Percentiles rank a stretch among this genome's conserved stretches.
phyloP scores from a whole-genome alignment of 1,140 invertebrate species.

The Bursaphelenchus mucronatus region DNA sequence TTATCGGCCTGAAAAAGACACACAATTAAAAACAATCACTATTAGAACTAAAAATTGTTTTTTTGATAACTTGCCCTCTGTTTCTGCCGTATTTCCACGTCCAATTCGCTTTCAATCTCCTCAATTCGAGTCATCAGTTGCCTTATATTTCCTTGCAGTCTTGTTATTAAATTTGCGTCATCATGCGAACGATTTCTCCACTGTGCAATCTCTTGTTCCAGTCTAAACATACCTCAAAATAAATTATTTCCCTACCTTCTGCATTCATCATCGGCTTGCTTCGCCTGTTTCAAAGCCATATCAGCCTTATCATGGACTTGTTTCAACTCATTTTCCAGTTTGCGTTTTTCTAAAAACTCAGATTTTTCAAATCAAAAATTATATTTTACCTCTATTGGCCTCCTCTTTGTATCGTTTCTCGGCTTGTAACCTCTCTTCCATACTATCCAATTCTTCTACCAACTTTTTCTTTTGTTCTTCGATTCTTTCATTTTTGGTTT shows the following conservation, averaged over 20 bases:
- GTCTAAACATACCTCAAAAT: background rate
- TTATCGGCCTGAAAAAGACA: conserved; percentile 13
- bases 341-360: conserved; percentile 66
- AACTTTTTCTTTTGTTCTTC: conserved; percentile 33
- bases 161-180: conserved; percentile 74
- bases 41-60: conserved; percentile 64
- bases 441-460: conserved; percentile 37
- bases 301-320: conserved; percentile 37
- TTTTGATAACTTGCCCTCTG: conserved; percentile 67
- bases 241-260: conserved; percentile 24
- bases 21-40: background rate
- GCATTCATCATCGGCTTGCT: conserved; percentile 33
- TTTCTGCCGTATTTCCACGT: conserved; percentile 82
- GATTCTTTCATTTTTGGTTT: conserved; percentile 23
- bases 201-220: conserved; percentile 45
- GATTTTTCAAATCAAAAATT: background rate
- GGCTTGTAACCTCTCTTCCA: conserved; percentile 37
- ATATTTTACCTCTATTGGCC: conserved; percentile 80
- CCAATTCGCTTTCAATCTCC: conserved; percentile 92
- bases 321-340: conserved; percentile 43
- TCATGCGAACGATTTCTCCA: conserved; percentile 44
- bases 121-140: conserved; percentile 91
- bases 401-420: conserved; percentile 80
- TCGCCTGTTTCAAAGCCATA: conserved; percentile 21
- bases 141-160: conserved; percentile 95